phyloP scores from a whole-genome alignment of 2,888 invertebrate species.

The Malthinus seriepunctatus region DNA sequence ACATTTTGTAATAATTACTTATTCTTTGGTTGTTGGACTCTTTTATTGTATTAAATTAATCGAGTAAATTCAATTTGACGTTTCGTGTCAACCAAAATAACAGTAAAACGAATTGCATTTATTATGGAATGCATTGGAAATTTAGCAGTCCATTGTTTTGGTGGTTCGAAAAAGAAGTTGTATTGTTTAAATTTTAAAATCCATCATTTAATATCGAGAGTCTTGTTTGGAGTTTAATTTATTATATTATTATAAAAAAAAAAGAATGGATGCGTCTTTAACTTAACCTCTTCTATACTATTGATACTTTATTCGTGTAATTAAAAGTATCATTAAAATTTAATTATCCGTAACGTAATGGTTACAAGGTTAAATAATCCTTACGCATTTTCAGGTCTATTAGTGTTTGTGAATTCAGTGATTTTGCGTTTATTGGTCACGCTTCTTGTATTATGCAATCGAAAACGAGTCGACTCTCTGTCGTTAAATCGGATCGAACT shows the following conservation, averaged over 20 bases:
- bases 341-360: constrained; percentile 15
- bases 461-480: constrained; percentile 36
- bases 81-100: constrained; percentile 5
- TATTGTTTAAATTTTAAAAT: background rate
- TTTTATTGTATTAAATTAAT: background rate
- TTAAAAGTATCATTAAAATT: constrained; percentile 14
- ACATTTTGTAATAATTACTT: background rate
- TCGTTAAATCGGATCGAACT: constrained; percentile 44
- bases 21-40: background rate
- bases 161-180: background rate
- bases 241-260: background rate
- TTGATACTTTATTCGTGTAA: constrained; percentile 7
- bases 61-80: constrained; percentile 1
- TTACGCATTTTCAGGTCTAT: constrained; percentile 21
- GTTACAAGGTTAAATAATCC: constrained; percentile 5
- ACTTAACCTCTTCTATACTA: background rate
- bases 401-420: constrained; percentile 20
- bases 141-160: constrained; percentile 7
- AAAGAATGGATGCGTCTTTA: background rate
- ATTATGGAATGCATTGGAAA: constrained; percentile 4
- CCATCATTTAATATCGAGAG: background rate
- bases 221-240: constrained; percentile 3
- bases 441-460: constrained; percentile 42
- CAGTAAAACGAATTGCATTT: constrained; percentile 4
- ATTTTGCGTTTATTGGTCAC: constrained; percentile 37